A percentile compares a stretch with the other conserved stretches of the same genome.
These are phyloP conservation scores for Babyrousa celebensis DNA, from an alignment of 2,797 vertebrate species.

Conservation along the genomic window DNA sequence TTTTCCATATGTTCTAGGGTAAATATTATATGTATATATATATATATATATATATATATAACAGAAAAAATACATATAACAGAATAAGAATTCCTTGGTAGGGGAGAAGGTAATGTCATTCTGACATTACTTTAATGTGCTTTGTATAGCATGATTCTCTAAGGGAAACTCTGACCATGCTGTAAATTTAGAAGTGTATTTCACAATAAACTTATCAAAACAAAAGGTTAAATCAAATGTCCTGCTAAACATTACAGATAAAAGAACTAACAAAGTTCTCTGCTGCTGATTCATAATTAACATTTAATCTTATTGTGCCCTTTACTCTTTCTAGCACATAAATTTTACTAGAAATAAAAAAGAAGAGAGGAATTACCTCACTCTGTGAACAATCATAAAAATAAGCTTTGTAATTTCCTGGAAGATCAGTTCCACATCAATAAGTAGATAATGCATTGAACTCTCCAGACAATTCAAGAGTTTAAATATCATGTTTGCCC, in stretches of 20 bases:
- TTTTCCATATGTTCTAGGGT: constrained; percentile 28
- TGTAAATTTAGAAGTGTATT: not conserved
- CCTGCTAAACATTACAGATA: constrained; percentile 43
- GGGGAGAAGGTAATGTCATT: not conserved
- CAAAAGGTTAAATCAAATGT: constrained; percentile 23
- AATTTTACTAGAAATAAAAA: constrained; percentile 71
- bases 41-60: not conserved
- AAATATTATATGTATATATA: not conserved
- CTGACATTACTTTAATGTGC: constrained; percentile 44
- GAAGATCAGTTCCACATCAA: constrained; percentile 56
- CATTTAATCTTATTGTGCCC: constrained; percentile 32
- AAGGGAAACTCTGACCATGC: not conserved
- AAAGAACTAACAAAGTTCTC: constrained; percentile 1
- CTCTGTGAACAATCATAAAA: constrained; percentile 70
- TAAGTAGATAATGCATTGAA: constrained; percentile 63
- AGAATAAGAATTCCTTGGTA: not conserved
- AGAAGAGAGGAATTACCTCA: constrained; percentile 48
- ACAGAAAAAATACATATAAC: too few species aligned
- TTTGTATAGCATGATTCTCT: not conserved
- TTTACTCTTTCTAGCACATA: constrained; percentile 63
- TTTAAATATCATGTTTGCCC: constrained; percentile 26
- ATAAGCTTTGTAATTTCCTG: constrained; percentile 57
- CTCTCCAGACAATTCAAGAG: constrained; percentile 23
- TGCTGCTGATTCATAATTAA: constrained; percentile 36
- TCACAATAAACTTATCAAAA: constrained; percentile 50